These are phyloP conservation scores for Hoplodrina blanda DNA, from an alignment of 2,888 invertebrate species.

Conservation along the genomic window DNA sequence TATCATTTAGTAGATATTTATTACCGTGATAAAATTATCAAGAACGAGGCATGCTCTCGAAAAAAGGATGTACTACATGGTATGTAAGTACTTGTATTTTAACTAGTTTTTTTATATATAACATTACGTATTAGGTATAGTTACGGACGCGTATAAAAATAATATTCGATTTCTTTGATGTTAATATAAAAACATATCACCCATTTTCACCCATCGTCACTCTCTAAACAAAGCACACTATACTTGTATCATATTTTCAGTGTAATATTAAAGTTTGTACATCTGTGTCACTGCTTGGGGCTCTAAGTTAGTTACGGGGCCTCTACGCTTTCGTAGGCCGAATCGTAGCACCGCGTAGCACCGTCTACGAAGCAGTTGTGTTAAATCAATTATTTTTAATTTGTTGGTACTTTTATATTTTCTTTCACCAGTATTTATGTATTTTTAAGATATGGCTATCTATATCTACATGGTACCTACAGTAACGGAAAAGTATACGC, in stretches of 20 bases:
- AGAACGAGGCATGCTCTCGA: no score
- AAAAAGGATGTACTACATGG: no score
- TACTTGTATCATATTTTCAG: neutral
- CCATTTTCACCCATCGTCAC: no score
- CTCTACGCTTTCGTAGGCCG: conserved; percentile 25
- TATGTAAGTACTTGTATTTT: no score
- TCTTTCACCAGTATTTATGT: neutral
- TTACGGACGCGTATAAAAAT: no score
- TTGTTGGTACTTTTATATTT: neutral
- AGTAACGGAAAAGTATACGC: no score
- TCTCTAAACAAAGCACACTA: neutral
- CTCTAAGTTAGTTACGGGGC: neutral
- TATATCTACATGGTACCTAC: neutral
- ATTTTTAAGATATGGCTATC: neutral
- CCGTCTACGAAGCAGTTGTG: neutral
- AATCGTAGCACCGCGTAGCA: conserved; percentile 21
- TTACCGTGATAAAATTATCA: no score
- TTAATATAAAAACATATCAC: no score
- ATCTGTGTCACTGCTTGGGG: neutral
- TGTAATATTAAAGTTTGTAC: neutral
- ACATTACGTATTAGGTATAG: no score
- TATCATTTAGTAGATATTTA: no score
- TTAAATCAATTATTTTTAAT: neutral
- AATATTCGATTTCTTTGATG: no score
- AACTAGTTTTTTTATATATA: no score